A percentile compares a stretch with the other conserved stretches of the same genome.
Evolutionary conservation across 1,140 invertebrate genomes (phyloP).

Genomic region (Lanistes nyassanus): DNA sequence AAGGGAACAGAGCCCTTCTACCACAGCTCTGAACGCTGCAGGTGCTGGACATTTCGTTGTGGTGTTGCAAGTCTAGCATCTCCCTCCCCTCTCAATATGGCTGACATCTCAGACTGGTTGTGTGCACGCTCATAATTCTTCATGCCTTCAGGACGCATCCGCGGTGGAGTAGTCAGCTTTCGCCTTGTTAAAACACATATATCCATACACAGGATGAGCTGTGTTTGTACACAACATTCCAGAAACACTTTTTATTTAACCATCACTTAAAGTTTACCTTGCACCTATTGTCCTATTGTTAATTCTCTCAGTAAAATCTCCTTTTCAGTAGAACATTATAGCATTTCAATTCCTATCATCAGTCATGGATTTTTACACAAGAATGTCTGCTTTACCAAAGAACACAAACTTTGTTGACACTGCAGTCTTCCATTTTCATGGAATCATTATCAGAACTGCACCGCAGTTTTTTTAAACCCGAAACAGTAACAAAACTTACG

Average conservation of each 20-base stretch:
- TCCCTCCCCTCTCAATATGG: slow-evolving; percentile 42
- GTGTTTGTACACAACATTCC: background rate
- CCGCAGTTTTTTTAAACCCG: no score
- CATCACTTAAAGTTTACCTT: no score
- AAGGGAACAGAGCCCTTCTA: slow-evolving; percentile 12
- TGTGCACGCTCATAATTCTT: slow-evolving; percentile 40
- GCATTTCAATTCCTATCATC: no score
- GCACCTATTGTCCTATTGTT: no score
- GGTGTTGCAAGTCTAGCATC: background rate
- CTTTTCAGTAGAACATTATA: no score
- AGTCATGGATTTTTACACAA: no score
- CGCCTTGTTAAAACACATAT: slow-evolving; percentile 29
- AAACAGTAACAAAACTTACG: slow-evolving; percentile 16
- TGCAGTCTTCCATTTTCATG: no score
- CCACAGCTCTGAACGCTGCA: slow-evolving; percentile 48
- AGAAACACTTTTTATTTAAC: background rate
- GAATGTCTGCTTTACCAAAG: no score
- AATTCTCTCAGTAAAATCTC: no score
- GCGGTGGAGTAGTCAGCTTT: slow-evolving; percentile 29
- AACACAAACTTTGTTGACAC: no score
- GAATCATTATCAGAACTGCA: no score
- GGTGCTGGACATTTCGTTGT: slow-evolving; percentile 29
- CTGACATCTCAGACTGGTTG: slow-evolving; percentile 46
- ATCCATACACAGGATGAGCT: background rate
- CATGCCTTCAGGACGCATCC: slow-evolving; percentile 44